Evolutionary conservation across 2,888 invertebrate species (phyloP).

Genomic region (Schizotus pectinicornis): DNA sequence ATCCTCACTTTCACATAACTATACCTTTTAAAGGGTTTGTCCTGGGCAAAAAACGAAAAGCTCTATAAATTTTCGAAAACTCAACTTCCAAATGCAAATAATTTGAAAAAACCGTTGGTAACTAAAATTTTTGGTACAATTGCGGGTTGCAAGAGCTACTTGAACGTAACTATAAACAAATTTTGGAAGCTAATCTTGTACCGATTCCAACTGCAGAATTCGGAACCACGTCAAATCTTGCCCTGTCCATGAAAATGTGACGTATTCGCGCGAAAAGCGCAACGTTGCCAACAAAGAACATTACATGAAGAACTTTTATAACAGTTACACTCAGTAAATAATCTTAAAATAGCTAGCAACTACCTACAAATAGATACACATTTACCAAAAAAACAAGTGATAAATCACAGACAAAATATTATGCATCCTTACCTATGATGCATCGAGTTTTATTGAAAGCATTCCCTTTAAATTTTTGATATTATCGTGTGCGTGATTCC

Average conservation of each 20-base stretch:
- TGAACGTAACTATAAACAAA: not conserved
- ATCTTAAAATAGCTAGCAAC: constrained; percentile 32
- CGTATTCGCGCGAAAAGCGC: constrained; percentile 1
- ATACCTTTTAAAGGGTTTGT: not conserved
- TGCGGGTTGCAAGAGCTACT: not conserved
- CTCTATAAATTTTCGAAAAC: not conserved
- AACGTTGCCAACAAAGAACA: constrained; percentile 34
- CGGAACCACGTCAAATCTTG: too few species aligned
- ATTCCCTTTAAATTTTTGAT: constrained; percentile 31
- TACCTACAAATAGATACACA: constrained; percentile 43
- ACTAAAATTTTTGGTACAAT: constrained; percentile 6
- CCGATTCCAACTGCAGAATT: constrained; percentile 7
- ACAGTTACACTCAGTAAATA: constrained; percentile 36
- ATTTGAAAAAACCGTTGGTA: constrained; percentile 2
- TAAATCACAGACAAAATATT: constrained; percentile 52
- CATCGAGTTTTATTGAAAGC: constrained; percentile 19
- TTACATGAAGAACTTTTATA: constrained; percentile 38
- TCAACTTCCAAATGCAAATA: not conserved
- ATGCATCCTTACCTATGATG: constrained; percentile 35
- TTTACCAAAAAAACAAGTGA: constrained; percentile 47
- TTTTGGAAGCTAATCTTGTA: not conserved
- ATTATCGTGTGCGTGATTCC: constrained; percentile 43
- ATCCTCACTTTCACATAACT: not conserved
- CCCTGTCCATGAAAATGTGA: too few species aligned
- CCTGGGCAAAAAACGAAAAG: not conserved